Evolutionary conservation across 2,797 vertebrate species (phyloP).

Genomic region (Enteromius unitaeniatus): DNA sequence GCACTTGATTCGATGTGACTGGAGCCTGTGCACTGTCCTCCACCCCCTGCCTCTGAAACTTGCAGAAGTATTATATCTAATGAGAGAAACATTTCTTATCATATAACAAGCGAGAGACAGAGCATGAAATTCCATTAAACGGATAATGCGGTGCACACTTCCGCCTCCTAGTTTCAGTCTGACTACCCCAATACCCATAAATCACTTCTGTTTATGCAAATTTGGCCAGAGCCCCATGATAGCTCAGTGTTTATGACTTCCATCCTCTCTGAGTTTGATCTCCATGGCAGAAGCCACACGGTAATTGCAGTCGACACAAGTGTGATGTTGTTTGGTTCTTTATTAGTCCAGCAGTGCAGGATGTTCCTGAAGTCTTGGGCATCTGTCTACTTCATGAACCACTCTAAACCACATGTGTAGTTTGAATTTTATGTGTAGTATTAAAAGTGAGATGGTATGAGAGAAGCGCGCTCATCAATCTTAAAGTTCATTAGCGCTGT

Average conservation of each 20-base stretch:
- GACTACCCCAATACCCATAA: constrained; percentile 21
- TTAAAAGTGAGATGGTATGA: background rate
- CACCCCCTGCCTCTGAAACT: background rate
- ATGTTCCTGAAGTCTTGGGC: background rate
- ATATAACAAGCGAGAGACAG: constrained; percentile 36
- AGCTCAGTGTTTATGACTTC: constrained; percentile 60
- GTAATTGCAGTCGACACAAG: constrained; percentile 32
- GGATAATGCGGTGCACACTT: constrained; percentile 14
- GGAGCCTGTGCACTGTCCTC: background rate
- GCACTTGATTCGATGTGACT: background rate
- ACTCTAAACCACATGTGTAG: background rate
- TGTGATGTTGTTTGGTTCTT: constrained; percentile 17
- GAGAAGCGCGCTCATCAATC: background rate
- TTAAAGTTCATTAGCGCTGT: background rate
- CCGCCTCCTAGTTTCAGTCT: constrained; percentile 25
- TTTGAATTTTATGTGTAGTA: constrained; percentile 9
- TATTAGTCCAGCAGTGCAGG: background rate
- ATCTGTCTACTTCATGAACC: constrained; percentile 16
- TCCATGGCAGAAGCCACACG: background rate
- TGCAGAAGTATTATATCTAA: constrained; percentile 37
- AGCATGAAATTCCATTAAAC: constrained; percentile 48
- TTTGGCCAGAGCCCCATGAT: constrained; percentile 61
- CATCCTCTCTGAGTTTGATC: constrained; percentile 58
- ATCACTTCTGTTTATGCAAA: constrained; percentile 55
- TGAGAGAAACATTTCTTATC: constrained; percentile 39